Base-by-base conservation (phyloP, 2,797 vertebrate genomes). In the Microcaecilia unicolor region DNA sequence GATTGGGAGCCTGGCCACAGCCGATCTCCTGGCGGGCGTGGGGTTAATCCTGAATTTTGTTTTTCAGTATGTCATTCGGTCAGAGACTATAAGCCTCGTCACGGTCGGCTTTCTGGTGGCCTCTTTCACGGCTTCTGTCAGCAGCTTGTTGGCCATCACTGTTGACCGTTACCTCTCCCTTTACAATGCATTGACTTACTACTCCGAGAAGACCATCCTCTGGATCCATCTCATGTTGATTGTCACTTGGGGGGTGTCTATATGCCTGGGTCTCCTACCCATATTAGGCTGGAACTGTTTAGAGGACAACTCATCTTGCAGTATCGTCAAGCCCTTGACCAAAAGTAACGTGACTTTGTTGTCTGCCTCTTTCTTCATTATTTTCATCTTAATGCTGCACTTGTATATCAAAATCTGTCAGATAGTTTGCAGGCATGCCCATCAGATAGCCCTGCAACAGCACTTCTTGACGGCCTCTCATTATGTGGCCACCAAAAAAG, bases 281-380 rank as follows among this genome's bases (percentile, higher is more conserved):
- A 80, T 97, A 42, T 79, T 99, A 2, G 96, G 96, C 50, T 99
- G 96, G 96, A 97, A 99, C 79, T 99, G 96, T 67, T 67, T 98
- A 34, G 76, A 76, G 0, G 89, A 95, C 26, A 74, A 51, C 0
- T 38, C 76, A 13, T 55, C 84, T 15, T 99, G 96, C 74, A 98
- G 95, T 61, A 87, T 98, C 15, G 93, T 98, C 37, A 83, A 74
- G 20, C 96, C 96, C 13, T 64, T 99, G 62, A 93, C 91, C 16
- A 89, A 87, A 56, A 88, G 80, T 68, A 93, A 98, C 12, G 56
- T 94, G 71, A 89, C 83, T 3, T 75, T 99, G 38, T 74, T 99
- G n/a, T 89, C 96, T 6, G 58, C 74, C 9, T 80, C 90, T 9
- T 99, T 99, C 72, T 94, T 99, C 4, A 65, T 64, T 31, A 87